A percentile compares a stretch with the other conserved stretches of the same genome.
phyloP scores from a whole-genome alignment of 2,888 invertebrate genomes.

The Euclidia mi region DNA sequence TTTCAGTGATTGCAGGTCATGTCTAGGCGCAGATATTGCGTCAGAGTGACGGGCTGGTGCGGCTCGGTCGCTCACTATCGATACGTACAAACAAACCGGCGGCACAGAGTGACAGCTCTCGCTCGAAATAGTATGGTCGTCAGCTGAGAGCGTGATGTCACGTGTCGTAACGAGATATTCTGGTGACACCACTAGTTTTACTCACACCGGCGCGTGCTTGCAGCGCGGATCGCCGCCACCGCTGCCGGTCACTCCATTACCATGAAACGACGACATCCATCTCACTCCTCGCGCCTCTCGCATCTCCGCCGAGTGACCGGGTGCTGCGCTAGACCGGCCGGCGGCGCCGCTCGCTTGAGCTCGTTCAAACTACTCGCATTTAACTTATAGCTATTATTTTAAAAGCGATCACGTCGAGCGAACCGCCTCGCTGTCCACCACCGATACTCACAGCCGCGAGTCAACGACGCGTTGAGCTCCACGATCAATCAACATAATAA shows the following conservation, averaged over 20 bases:
- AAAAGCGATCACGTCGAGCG: neutral
- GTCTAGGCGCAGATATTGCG: no score
- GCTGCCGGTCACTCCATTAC: neutral
- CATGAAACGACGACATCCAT: slow-evolving; percentile 2
- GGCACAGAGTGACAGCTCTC: slow-evolving; percentile 15
- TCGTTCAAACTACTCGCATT: neutral
- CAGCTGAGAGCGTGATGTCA: slow-evolving; percentile 9
- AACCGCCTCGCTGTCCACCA: no score
- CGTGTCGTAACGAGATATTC: slow-evolving; percentile 9
- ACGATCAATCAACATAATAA: no score
- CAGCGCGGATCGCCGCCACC: neutral
- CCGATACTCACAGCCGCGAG: no score
- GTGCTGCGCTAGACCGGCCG: neutral
- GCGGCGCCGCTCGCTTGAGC: neutral
- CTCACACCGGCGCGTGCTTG: neutral
- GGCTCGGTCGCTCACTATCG: neutral
- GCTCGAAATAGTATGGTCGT: slow-evolving; percentile 11
- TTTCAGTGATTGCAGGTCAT: no score
- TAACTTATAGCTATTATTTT: slow-evolving; percentile 8
- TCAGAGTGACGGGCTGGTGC: no score
- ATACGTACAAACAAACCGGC: slow-evolving; percentile 1
- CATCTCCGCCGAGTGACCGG: neutral
- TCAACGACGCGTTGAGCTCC: no score
- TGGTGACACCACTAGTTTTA: slow-evolving; percentile 22
- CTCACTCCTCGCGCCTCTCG: neutral